Evolutionary conservation across 1,140 invertebrate species (phyloP), one percentile per base, ranked within the genome.

Genomic region (Euwallacea fornicatus): DNA sequence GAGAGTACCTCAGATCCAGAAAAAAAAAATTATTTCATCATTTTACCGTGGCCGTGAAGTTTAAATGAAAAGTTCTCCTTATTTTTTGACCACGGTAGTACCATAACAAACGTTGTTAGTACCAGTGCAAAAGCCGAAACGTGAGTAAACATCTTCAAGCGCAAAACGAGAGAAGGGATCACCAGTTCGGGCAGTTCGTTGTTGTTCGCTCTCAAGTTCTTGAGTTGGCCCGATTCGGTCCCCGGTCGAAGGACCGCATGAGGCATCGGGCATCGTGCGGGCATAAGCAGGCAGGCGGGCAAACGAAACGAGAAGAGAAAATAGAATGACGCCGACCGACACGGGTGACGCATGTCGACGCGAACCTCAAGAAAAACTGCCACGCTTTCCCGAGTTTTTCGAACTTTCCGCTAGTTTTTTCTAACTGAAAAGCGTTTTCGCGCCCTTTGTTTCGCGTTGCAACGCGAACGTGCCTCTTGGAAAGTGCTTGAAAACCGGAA

Each of bases 151-250:
- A 61, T 61, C 21, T 58, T 58, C 15, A 33, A 50, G 65, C 55
- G 64, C 71, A 53, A 65, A 69, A 59, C 54, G 71, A 73, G 73
- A 76, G 69, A 71, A 65, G 71, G 58, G 58, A 64, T 56, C 56
- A 68, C 59, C 74, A 66, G 67, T 61, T 75, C 69, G 71, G 73
- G 66, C 46, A 4, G 21, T 33, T 50, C 46, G 46, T 11, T 50
- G 46, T 13, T 10, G 4, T 56, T 21, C 16, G 16, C 10, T 74
- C 69, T 69, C 69, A 64, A 73, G 74, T 70, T 71, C 64, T 69
- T 69, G 65, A 69, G 53, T 53, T 61, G 56, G 55, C 58, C 58
- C 21, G 59, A 41, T n/a, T 21, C 16, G 54, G 54, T 50, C 46
- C 9, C 54, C 59, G 66, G 65, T 44, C 16, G 65, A 69, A 42